Percentiles rank a stretch among this genome's conserved stretches.
phyloP scores from a whole-genome alignment of 1,140 invertebrate species.

The Neodiprion lecontei region DNA sequence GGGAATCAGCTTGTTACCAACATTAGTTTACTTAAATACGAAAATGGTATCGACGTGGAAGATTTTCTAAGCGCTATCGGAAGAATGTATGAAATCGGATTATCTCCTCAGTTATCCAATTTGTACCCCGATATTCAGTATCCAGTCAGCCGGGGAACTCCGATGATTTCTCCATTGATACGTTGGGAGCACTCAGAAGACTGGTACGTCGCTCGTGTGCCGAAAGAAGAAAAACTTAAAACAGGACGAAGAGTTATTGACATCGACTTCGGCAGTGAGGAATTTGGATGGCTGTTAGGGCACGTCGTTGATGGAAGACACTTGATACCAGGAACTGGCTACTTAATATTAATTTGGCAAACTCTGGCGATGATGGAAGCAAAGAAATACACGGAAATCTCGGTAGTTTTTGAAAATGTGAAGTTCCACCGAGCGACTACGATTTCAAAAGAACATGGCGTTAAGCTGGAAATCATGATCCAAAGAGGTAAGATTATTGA shows the following conservation, averaged over 20 bases:
- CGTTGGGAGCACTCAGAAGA: slow-evolving; percentile 86
- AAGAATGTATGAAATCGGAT: slow-evolving; percentile 59
- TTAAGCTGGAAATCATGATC: slow-evolving; percentile 79
- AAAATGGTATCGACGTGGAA: slow-evolving; percentile 69
- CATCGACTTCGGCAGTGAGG: slow-evolving; percentile 54
- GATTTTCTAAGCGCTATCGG: slow-evolving; percentile 75
- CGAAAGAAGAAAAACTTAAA: slow-evolving; percentile 9
- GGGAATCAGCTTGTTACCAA: slow-evolving; percentile 66
- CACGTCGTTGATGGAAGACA: slow-evolving; percentile 64
- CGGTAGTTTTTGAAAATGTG: slow-evolving; percentile 85
- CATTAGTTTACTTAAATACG: slow-evolving; percentile 78
- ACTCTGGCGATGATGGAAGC: slow-evolving; percentile 78
- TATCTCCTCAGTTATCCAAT: slow-evolving; percentile 58
- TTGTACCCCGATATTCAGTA: slow-evolving; percentile 73
- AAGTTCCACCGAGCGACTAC: slow-evolving; percentile 80
- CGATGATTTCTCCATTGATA: slow-evolving; percentile 78
- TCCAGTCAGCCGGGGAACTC: slow-evolving; percentile 81
- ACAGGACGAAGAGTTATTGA: slow-evolving; percentile 42
- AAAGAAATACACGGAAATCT: slow-evolving; percentile 70
- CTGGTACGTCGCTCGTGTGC: slow-evolving; percentile 62
- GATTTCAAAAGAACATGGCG: slow-evolving; percentile 68
- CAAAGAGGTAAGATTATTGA: slow-evolving; percentile 68
- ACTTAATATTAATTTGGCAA: slow-evolving; percentile 82
- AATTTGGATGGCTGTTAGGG: slow-evolving; percentile 59
- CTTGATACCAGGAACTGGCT: slow-evolving; percentile 59